phyloP scores from a whole-genome alignment of 2,113 vertebrate genomes.

The Dicentrarchus labrax region DNA sequence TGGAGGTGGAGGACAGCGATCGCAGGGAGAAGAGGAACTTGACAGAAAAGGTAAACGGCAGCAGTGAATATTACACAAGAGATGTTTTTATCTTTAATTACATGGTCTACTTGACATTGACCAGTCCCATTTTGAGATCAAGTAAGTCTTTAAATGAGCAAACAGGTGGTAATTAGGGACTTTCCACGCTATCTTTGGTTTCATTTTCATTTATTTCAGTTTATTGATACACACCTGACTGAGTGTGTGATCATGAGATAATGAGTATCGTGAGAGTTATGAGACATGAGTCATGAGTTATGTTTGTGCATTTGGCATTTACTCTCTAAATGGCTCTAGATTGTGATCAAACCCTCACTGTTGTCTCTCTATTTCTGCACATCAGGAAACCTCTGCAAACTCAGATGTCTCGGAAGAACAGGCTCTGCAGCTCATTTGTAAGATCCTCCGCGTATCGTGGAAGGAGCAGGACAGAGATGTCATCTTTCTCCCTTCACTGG shows the following conservation, averaged over 20 bases:
- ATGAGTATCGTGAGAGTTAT: not conserved
- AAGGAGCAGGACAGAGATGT: constrained; percentile 97
- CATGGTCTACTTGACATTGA: constrained; percentile 12
- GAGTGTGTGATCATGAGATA: not conserved
- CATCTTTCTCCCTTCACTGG: constrained; percentile 94
- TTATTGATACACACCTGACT: not conserved
- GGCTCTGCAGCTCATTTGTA: constrained; percentile 97
- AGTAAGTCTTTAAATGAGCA: not conserved
- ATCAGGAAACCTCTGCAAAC: constrained; percentile 90
- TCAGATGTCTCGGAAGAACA: constrained; percentile 97
- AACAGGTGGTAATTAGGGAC: not conserved
- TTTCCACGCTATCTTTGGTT: constrained; percentile 35
- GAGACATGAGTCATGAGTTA: not conserved
- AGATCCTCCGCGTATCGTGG: constrained; percentile 99
- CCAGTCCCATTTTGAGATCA: constrained; percentile 1
- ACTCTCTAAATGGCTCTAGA: not conserved
- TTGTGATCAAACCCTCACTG: constrained; percentile 3
- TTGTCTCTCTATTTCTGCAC: not conserved
- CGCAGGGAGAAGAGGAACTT: constrained; percentile 96
- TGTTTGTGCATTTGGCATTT: not conserved
- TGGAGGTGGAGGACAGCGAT: constrained; percentile 98
- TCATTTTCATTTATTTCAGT: constrained; percentile 21
- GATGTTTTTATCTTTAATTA: not conserved
- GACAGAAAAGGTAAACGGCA: constrained; percentile 90
- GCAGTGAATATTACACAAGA: not conserved